Evolutionary conservation across 2,888 invertebrate species (phyloP).

Genomic region (Apamea monoglypha): DNA sequence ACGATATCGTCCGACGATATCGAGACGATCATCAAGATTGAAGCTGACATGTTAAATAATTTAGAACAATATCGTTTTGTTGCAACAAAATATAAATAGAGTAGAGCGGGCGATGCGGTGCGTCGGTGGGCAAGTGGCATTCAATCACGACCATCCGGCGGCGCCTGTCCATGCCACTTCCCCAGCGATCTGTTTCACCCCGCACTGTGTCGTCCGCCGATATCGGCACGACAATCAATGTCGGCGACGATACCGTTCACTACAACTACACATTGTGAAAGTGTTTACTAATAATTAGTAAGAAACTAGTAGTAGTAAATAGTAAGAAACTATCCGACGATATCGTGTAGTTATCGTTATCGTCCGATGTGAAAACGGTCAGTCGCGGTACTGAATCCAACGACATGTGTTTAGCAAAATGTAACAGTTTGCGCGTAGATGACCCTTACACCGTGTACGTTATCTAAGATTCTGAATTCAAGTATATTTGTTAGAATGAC

Average conservation of each 20-base stretch:
- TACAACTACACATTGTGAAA: neutral
- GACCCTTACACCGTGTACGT: neutral
- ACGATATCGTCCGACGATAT: neutral
- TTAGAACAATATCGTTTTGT: neutral
- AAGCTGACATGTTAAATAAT: neutral
- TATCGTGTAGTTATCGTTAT: neutral
- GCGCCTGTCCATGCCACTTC: neutral
- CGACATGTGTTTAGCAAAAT: neutral
- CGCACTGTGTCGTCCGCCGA: neutral
- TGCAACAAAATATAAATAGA: neutral
- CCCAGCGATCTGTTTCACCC: neutral
- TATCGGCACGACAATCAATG: neutral
- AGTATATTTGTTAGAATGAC: neutral
- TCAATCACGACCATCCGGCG: neutral
- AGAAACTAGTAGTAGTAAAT: too few relatives aligned
- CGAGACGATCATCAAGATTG: neutral
- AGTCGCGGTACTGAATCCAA: neutral
- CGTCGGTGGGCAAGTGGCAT: too few relatives aligned
- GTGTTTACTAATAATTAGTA: neutral
- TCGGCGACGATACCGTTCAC: neutral
- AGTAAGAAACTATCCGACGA: neutral
- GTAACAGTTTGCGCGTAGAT: neutral
- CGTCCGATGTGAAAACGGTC: neutral
- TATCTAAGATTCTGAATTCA: constrained; percentile 2
- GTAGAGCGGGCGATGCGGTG: neutral